These are phyloP conservation scores for Neodiprion virginianus DNA, from an alignment of 1,140 invertebrate species.

Conservation along the genomic window DNA sequence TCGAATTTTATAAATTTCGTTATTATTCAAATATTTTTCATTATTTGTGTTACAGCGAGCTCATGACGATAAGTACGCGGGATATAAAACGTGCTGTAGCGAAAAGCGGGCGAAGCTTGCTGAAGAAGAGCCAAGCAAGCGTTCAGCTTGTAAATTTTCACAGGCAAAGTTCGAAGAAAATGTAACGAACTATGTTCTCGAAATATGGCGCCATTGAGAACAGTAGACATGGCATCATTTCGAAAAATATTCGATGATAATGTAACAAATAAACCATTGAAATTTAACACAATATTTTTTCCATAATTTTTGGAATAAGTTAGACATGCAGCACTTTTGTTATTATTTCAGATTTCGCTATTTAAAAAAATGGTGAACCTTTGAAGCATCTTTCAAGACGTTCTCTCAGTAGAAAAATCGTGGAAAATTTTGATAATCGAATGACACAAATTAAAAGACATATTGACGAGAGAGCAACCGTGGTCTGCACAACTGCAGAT, in stretches of 20 bases:
- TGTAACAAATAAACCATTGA: too few relatives aligned
- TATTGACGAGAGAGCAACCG: slow-evolving; percentile 1
- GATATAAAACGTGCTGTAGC: background rate
- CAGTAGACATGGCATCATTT: slow-evolving; percentile 11
- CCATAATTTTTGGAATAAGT: too few relatives aligned
- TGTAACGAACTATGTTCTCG: slow-evolving; percentile 7
- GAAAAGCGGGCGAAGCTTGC: slow-evolving; percentile 11
- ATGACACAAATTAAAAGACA: background rate
- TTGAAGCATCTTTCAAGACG: slow-evolving; percentile 14
- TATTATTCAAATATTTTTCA: background rate
- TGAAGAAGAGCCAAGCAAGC: slow-evolving; percentile 10
- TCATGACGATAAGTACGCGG: slow-evolving; percentile 9
- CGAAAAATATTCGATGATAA: slow-evolving; percentile 20
- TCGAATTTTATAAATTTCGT: background rate
- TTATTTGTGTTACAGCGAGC: background rate
- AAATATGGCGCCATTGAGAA: slow-evolving; percentile 12
- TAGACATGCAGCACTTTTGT: too few relatives aligned
- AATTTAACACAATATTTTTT: too few relatives aligned
- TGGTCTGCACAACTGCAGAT: slow-evolving; percentile 7
- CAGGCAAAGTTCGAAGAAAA: slow-evolving; percentile 11
- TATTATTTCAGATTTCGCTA: background rate
- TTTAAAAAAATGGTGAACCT: background rate
- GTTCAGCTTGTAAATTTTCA: slow-evolving; percentile 15
- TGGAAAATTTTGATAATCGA: slow-evolving; percentile 6
- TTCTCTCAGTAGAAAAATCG: slow-evolving; percentile 10